These are phyloP conservation scores for Drosophila azteca DNA, from an alignment of 1,140 invertebrate species.

Conservation along the genomic window DNA sequence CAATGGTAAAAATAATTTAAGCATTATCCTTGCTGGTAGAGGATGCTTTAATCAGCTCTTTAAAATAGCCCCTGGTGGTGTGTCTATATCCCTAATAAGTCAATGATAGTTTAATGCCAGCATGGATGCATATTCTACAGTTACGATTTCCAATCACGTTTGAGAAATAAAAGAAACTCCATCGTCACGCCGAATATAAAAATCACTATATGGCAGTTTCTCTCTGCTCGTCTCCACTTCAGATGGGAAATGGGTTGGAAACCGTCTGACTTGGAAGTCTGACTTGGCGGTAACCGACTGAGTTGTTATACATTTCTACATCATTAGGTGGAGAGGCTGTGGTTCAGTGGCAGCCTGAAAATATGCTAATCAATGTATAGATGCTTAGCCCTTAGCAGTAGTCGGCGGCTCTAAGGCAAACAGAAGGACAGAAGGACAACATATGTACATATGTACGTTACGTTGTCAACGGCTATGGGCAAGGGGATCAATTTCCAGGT, in stretches of 20 bases:
- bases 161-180: constrained; percentile 17
- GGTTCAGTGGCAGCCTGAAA: too few relatives aligned
- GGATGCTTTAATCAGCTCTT: too few relatives aligned
- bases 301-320: constrained; percentile 49
- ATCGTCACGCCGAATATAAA: constrained; percentile 20
- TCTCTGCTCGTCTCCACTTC: constrained; percentile 20
- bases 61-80: too few relatives aligned
- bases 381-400: too few relatives aligned
- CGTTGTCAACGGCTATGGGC: neutral
- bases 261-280: neutral
- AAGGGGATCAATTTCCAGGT: too few relatives aligned
- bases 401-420: constrained; percentile 27
- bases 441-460: too few relatives aligned
- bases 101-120: constrained; percentile 12
- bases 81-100: too few relatives aligned
- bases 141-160: constrained; percentile 47
- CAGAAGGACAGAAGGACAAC: constrained; percentile 28
- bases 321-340: constrained; percentile 36
- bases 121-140: constrained; percentile 4
- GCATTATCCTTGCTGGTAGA: neutral
- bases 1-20: neutral
- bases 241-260: constrained; percentile 22
- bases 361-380: too few relatives aligned
- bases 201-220: constrained; percentile 38
- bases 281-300: constrained; percentile 20